A percentile compares a stretch with the other conserved stretches of the same genome.
phyloP scores from a whole-genome alignment of 2,797 vertebrate species.

The Karalla daura region DNA sequence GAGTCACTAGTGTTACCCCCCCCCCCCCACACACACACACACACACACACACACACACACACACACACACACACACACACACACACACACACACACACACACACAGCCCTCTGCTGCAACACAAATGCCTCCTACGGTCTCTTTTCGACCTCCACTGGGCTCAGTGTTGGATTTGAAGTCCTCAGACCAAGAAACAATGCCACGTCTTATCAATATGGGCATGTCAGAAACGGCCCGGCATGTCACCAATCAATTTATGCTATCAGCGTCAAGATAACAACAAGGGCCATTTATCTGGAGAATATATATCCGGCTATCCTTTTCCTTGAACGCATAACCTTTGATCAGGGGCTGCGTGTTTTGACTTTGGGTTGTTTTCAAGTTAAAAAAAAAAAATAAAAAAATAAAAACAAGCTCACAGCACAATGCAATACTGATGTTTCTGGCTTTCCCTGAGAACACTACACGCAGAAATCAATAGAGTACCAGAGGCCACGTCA shows the following conservation, averaged over 20 bases:
- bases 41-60: neutral
- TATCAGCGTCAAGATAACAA: too few relatives aligned
- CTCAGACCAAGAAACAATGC: conserved; percentile 15
- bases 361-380: too few relatives aligned
- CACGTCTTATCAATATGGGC: conserved; percentile 25
- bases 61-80: neutral
- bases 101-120: neutral
- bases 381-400: too few relatives aligned
- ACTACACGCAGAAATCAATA: too few relatives aligned
- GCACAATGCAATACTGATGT: too few relatives aligned
- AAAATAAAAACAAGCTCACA: too few relatives aligned
- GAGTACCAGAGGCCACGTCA: too few relatives aligned
- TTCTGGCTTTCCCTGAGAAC: too few relatives aligned
- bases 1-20: conserved; percentile 26
- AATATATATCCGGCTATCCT: too few relatives aligned
- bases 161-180: neutral
- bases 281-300: too few relatives aligned
- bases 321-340: too few relatives aligned
- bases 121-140: conserved; percentile 17
- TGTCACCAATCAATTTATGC: conserved; percentile 37
- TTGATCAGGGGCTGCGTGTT: too few relatives aligned
- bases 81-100: neutral
- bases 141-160: neutral
- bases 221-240: conserved; percentile 30
- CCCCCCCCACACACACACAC: neutral